phyloP scores from a whole-genome alignment of 2,113 vertebrate species.

The Pitta sordida region DNA sequence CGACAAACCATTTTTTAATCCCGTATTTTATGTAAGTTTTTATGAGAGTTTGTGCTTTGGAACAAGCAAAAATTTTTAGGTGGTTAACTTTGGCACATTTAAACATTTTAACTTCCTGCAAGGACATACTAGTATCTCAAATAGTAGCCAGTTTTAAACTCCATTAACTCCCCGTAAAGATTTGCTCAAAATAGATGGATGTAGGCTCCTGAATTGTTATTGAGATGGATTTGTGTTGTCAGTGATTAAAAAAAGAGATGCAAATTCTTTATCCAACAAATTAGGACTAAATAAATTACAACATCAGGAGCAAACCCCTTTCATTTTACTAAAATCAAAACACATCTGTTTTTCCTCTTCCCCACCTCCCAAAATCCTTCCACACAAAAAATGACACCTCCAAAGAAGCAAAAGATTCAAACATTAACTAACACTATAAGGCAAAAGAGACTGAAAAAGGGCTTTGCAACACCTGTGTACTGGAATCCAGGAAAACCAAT shows the following conservation, averaged over 20 bases:
- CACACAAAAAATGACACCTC: neutral
- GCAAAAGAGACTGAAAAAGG: neutral
- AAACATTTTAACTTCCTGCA: neutral
- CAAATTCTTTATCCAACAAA: neutral
- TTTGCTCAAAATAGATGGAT: neutral
- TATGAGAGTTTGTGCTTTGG: neutral
- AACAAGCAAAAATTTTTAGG: neutral
- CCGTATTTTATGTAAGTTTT: neutral
- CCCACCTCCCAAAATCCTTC: accelerated
- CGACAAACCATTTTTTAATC: neutral
- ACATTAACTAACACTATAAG: neutral
- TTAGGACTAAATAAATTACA: neutral
- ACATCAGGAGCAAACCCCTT: neutral
- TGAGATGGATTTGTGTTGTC: neutral
- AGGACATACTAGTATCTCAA: neutral
- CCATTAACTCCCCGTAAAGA: neutral
- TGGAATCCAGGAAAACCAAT: neutral
- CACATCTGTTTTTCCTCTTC: accelerated
- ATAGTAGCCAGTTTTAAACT: neutral
- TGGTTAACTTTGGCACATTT: neutral
- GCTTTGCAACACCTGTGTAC: neutral
- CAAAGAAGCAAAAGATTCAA: neutral
- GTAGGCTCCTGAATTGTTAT: neutral
- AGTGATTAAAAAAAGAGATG: neutral
- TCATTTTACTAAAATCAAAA: neutral